Evolutionary conservation across 2,888 invertebrate genomes (phyloP), one percentile per base, ranked within the genome.

Genomic region (Synanthedon tipuliformis): DNA sequence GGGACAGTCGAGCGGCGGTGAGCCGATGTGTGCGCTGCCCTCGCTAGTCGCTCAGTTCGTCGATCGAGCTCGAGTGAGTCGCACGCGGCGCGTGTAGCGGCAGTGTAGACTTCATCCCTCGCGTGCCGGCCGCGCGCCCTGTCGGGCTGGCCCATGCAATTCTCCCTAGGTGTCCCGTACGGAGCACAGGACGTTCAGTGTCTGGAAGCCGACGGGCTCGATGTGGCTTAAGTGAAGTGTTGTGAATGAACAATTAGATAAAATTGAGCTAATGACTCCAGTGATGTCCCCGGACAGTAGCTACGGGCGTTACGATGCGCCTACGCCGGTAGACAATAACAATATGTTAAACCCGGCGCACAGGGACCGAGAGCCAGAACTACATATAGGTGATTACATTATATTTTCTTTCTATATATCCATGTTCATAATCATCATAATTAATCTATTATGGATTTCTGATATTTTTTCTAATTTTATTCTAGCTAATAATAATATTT

Each of bases 281-380:
- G 92, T 92, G 92, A 88, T 92, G 73, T 89, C 91, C 69, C 91
- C 92, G 73, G 92, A 92, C 77, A 92, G 91, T 78, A 90, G 89
- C 66, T 88, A 89, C 70, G 89, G 87, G 73, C 81, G 88, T 75
- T 87, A 84, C 68, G 87, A 86, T 71, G 78, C 80, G 76, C 89
- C 90, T 63, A 74, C 89, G 63, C 89, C 90, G 55, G 82, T 87
- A 57, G 89, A 90, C 58, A 83, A 76, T 61, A 75, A 65, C 61
- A 50, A 50, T 40, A 69, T 84, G 64, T 82, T 89, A 68, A 77
- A 75, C 63, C 73, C 83, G 59, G 73, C 68, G 61, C 82, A 79
- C 59, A 79, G 80, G 72, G 85, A 85, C 59, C 77, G 91, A 56
- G 93, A 93, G 73, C 92, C 93, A 41, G 92, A 91, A 64, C 87